phyloP scores from a whole-genome alignment of 37 sponge, comb jelly and placozoan species.

The Halisarca cf. caerulea region DNA sequence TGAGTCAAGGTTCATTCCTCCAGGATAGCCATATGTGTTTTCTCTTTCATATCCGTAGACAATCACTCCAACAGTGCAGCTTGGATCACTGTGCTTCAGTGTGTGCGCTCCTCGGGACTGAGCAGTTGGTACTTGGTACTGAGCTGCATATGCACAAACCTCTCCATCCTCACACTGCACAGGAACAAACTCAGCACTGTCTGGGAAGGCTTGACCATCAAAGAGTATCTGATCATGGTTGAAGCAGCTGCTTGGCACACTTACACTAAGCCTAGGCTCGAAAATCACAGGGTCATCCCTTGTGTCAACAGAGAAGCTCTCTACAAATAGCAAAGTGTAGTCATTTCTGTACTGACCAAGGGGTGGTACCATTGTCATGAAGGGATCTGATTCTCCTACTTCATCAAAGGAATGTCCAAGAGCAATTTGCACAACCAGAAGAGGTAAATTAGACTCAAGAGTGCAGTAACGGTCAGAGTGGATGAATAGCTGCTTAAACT shows the following conservation, averaged over 20 bases:
- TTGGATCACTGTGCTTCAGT: neutral
- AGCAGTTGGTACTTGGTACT: neutral
- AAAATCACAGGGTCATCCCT: neutral
- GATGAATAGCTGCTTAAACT: neutral
- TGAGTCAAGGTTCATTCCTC: neutral
- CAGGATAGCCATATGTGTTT: neutral
- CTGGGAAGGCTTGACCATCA: neutral
- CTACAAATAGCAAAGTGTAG: neutral
- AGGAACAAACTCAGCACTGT: neutral
- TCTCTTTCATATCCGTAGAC: neutral
- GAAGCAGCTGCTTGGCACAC: neutral
- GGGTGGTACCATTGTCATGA: neutral
- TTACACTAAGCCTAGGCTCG: neutral
- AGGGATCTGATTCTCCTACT: neutral
- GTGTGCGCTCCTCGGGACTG: neutral
- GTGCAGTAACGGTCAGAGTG: neutral
- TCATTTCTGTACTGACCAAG: neutral
- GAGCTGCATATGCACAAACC: conserved; percentile 1
- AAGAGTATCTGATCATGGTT: too few species aligned
- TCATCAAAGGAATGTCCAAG: neutral
- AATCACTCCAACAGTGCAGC: neutral
- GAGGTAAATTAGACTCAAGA: neutral
- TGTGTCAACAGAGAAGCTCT: neutral
- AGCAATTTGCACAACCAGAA: neutral
- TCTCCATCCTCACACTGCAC: neutral